Base-by-base conservation (phyloP, 2,888 invertebrate genomes). In the Leucophenga montana region DNA sequence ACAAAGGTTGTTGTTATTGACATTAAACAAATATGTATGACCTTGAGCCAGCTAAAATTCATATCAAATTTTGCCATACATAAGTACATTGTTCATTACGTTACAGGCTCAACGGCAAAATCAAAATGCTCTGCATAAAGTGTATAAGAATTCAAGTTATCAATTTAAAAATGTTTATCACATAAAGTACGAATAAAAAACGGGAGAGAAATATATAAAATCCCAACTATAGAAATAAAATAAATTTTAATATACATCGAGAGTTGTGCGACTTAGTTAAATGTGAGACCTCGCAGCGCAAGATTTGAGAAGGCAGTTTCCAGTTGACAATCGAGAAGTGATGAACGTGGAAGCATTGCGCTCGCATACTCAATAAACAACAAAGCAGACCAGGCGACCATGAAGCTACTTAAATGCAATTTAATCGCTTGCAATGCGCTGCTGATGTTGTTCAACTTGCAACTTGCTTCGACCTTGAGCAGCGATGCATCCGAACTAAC, bases 251-350 rank as follows among this genome's bases (percentile, higher is more conserved):
- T 5, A 44, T 9, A 31, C 33, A 8, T 1, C 39, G 39, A 39
- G 8, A 39, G 11, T 39, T 39, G 39, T 8, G 11, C 39, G 11
- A 39, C 39, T 39, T 8, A 5, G 39, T 39, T 39, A 11, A 39
- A 39, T 39, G 39, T 39, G 39, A 39, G 39, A 5, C 8, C 5
- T 39, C 14, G 39, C 56, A 54, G 14, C 13, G 20, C 46, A 27
- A n/a, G 22, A 18, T 27, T 59, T 59, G 13, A 67, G 22, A 46
- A 27, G n/a, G 20, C 81, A 82, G 81, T 82, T 75, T 66, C 71
- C 67, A 74, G 74, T 76, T 75, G 78, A 75, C 79, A 79, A 73
- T 73, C 75, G 72, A 74, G 59, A 22, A 68, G 62, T 46, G 33
- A 59, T 69, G 71, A 70, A 68, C 61, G 70, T 16, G 27, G 14